Conservation (phyloP, 1,140 invertebrate genomes). For the Musca domestica region DNA sequence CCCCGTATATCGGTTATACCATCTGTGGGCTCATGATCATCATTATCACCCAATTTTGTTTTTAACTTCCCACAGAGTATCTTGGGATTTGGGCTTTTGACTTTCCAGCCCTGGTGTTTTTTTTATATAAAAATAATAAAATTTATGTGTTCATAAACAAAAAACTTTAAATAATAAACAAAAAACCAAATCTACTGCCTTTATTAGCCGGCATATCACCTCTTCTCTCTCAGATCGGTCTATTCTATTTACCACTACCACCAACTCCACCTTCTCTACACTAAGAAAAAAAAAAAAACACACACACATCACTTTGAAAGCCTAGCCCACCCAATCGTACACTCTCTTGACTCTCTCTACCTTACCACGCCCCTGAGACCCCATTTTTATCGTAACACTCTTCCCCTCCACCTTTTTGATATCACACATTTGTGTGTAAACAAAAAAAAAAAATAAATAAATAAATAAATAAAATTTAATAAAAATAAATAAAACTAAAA, state of each 20-base stretch:
- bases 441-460: slow-evolving; percentile 5
- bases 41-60: too few species aligned
- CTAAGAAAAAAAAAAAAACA: background rate
- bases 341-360: background rate
- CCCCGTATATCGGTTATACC: too few species aligned
- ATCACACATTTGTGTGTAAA: too few species aligned
- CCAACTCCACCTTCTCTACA: background rate
- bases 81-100: too few species aligned
- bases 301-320: too few species aligned
- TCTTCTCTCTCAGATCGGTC: background rate
- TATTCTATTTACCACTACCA: too few species aligned
- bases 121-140: background rate
- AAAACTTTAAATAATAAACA: background rate
- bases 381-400: too few species aligned
- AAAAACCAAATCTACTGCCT: background rate
- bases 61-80: too few species aligned
- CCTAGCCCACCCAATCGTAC: too few species aligned
- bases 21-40: too few species aligned
- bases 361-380: too few species aligned
- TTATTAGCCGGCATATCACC: slow-evolving; percentile 17
- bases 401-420: slow-evolving; percentile 3
- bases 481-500: background rate
- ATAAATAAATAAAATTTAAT: background rate
- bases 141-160: slow-evolving; percentile 18
- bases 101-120: too few species aligned